phyloP scores from a whole-genome alignment of 1,140 invertebrate genomes.

The Leptoteleia sp. region DNA sequence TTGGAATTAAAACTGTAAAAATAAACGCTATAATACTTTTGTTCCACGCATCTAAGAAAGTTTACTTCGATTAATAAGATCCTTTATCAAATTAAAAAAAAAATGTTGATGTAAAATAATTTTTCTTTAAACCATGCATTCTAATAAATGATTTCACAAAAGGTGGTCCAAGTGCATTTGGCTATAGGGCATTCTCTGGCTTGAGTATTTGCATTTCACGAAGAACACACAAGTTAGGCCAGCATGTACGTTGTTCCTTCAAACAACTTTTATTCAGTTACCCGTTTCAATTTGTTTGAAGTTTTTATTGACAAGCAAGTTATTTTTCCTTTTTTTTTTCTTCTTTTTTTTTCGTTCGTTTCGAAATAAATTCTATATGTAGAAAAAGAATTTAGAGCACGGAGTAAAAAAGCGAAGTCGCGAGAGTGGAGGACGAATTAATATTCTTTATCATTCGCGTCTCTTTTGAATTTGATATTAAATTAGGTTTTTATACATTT shows the following conservation, averaged over 20 bases:
- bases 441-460: conserved; percentile 32
- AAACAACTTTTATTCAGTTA: conserved; percentile 50
- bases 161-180: conserved; percentile 8
- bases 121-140: background rate
- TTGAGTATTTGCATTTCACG: conserved; percentile 32
- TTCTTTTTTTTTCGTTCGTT: no score
- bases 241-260: conserved; percentile 20
- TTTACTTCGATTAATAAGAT: no score
- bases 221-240: conserved; percentile 26
- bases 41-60: no score
- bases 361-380: conserved; percentile 29
- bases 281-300: conserved; percentile 45
- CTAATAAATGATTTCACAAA: conserved; percentile 5
- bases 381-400: conserved; percentile 28
- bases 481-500: conserved; percentile 44
- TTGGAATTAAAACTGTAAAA: no score
- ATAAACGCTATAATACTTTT: no score
- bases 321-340: conserved; percentile 26
- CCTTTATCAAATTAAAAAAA: no score
- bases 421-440: conserved; percentile 28
- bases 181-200: conserved; percentile 2
- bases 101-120: no score
- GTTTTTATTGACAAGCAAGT: conserved; percentile 36
- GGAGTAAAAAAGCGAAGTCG: conserved; percentile 21
- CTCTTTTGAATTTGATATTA: conserved; percentile 22